These are phyloP conservation scores for Rafetus swinhoei DNA, from an alignment of 2,113 vertebrate species.

Conservation along the genomic window DNA sequence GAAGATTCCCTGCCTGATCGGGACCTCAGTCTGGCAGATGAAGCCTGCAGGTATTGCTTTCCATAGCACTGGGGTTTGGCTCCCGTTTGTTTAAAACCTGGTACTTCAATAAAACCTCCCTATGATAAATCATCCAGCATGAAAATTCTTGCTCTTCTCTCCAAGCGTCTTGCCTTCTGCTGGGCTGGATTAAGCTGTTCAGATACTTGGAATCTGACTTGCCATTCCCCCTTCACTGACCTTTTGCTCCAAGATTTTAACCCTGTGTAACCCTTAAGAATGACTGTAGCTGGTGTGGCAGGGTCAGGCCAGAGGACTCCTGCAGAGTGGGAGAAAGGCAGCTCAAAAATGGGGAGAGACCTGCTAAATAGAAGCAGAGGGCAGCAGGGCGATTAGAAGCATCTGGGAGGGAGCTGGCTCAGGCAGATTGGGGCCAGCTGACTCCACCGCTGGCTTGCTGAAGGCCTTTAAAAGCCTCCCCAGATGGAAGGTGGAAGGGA, in stretches of 20 bases:
- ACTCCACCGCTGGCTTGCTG: too few relatives aligned
- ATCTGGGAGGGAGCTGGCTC: too few relatives aligned
- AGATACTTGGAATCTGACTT: background rate
- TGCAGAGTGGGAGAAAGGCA: too few relatives aligned
- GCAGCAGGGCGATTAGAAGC: too few relatives aligned
- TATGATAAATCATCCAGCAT: background rate
- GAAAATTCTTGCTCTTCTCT: background rate
- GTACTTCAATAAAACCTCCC: background rate
- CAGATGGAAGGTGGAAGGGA: too few relatives aligned
- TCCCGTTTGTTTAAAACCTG: background rate
- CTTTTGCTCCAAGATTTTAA: background rate
- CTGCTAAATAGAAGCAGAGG: too few relatives aligned
- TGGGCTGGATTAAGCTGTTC: background rate
- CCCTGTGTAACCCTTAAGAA: background rate
- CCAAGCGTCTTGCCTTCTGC: background rate
- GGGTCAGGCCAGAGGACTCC: too few relatives aligned
- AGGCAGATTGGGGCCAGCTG: too few relatives aligned
- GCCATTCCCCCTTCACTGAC: background rate
- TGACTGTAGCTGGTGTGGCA: background rate
- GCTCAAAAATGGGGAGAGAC: too few relatives aligned
- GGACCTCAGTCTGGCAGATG: slow-evolving; percentile 90
- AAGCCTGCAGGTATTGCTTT: slow-evolving; percentile 89
- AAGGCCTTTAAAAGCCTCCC: too few relatives aligned
- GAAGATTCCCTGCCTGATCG: slow-evolving; percentile 92
- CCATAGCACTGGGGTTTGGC: accelerated